A percentile compares a stretch with the other conserved stretches of the same genome.
Conservation (phyloP, 2,888 invertebrate species). For the Helicoverpa assulta region DNA sequence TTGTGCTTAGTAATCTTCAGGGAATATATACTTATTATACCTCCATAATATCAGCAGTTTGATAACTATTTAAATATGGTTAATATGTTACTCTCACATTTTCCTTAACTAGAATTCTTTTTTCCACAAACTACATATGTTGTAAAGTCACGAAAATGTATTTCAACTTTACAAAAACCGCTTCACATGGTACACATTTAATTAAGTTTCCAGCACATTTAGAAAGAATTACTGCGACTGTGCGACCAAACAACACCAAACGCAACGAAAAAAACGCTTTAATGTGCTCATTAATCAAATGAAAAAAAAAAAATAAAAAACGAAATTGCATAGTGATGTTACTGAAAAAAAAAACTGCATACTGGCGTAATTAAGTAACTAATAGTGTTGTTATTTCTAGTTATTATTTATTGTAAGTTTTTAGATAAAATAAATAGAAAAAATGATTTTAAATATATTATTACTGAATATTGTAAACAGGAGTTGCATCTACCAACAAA, state of each 20-base stretch:
- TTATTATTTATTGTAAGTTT: no score
- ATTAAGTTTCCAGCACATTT: constrained; percentile 34
- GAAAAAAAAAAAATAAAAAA: not conserved
- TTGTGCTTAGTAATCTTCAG: no score
- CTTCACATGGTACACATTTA: constrained; percentile 14
- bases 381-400: no score
- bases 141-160: not conserved
- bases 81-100: no score
- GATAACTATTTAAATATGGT: no score
- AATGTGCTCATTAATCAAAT: constrained; percentile 20
- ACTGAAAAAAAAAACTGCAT: constrained; percentile 63
- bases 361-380: not conserved
- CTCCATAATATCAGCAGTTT: no score
- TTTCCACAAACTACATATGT: not conserved
- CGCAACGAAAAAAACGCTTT: constrained; percentile 4
- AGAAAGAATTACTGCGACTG: constrained; percentile 38
- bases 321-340: constrained; percentile 45
- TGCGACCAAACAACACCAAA: constrained; percentile 9
- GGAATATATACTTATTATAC: no score
- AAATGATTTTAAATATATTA: no score
- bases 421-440: no score
- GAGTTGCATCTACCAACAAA: no score
- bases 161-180: not conserved
- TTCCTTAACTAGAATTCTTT: no score
- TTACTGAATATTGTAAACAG: no score